Evolutionary conservation across 1,140 invertebrate genomes (phyloP), one percentile per base, ranked within the genome.

Genomic region (Drosophila sturtevanti): DNA sequence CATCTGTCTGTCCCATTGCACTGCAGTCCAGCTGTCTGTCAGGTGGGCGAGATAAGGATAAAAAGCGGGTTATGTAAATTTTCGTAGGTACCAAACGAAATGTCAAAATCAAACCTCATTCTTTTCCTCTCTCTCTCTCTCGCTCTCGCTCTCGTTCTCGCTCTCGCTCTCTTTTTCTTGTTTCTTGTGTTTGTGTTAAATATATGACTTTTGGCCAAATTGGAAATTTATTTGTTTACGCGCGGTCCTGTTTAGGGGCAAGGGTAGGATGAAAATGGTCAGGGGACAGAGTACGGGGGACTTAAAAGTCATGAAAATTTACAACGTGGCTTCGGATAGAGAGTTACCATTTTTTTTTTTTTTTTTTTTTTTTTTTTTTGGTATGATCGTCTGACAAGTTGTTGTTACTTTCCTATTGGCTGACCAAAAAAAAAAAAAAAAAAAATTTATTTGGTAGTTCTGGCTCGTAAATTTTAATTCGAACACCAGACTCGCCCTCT

Each of bases 171-270:
- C 24, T 27, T 14, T 34, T 27, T 62, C 69, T 67, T 66, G 55
- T 73, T 71, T 62, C 62, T 52, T 65, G 44, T n/a, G 12, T 11
- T 27, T 44, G 27, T 79, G 70, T 69, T 69, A 84, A 80, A 89
- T 87, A 87, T 87, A 87, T 87, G 84, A 84, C 79, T 89, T 72
- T 76, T 80, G 79, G 68, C 64, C 85, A 89, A 89, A 89, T 89
- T 89, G 84, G 80, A 89, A 89, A 89, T 89, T 89, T 89, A 89
- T 89, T 89, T 89, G 79, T 89, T 89, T 89, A 89, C 79, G 77
- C 84, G 77, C 79, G 75, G 72, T 77, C 61, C 77, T 66, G 72
- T 54, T 63, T 35, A 18, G 21, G 61, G 18, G n/a, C 48, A 18
- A 56, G 7, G 63, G 41, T 48, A 52, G 14, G 34, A 44, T 31